A percentile compares a stretch with the other conserved stretches of the same genome.
phyloP scores from a whole-genome alignment of 2,113 vertebrate species.

The Empidonax traillii region DNA sequence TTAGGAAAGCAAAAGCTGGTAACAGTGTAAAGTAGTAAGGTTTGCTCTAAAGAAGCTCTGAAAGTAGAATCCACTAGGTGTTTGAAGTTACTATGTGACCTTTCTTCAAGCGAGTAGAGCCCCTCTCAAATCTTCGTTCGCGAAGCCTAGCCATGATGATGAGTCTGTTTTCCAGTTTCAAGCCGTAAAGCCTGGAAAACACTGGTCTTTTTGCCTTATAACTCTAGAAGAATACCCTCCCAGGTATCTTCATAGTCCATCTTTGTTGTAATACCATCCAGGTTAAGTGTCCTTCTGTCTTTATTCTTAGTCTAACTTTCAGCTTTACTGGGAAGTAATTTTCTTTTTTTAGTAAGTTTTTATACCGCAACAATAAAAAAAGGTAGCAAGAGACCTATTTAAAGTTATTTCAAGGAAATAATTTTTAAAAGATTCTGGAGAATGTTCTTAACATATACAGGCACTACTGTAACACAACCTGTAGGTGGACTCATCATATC shows the following conservation, averaged over 20 bases:
- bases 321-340: background rate
- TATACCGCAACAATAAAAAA: background rate
- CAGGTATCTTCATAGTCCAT: background rate
- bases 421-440: background rate
- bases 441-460: background rate
- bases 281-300: background rate
- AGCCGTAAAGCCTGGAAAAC: background rate
- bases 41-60: background rate
- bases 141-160: no score
- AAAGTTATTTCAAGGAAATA: background rate
- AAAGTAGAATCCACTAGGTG: background rate
- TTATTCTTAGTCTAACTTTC: background rate
- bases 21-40: background rate
- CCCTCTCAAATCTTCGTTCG: no score
- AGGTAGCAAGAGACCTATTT: background rate
- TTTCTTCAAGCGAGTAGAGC: background rate
- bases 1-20: background rate
- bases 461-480: conserved; percentile 36
- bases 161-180: background rate
- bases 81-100: background rate
- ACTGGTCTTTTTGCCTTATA: background rate
- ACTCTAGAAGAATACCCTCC: background rate
- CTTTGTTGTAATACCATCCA: background rate
- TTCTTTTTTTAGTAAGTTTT: background rate
- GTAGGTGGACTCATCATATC: conserved; percentile 62